Percentiles rank a stretch among this genome's conserved stretches.
Conservation (phyloP, 2,797 vertebrate genomes). For the Cetoscarus ocellatus region DNA sequence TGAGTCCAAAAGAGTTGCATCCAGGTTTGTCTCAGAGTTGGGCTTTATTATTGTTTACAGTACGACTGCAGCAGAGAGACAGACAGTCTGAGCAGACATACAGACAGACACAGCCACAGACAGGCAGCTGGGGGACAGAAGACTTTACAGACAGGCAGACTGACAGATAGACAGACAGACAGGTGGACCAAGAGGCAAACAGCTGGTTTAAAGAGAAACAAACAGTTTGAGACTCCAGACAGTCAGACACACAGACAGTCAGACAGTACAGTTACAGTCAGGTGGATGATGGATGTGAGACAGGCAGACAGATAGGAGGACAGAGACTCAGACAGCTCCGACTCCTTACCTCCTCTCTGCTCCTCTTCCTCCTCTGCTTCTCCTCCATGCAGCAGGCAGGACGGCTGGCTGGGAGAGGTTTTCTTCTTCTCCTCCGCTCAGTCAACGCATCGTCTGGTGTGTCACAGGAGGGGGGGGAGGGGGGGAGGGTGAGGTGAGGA, state of each 20-base stretch:
- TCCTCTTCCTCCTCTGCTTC: slow-evolving; percentile 65
- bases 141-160: neutral
- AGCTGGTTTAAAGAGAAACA: slow-evolving; percentile 8
- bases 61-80: slow-evolving; percentile 23
- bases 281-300: slow-evolving; percentile 9
- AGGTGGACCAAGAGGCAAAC: neutral
- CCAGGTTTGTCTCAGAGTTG: slow-evolving; percentile 26
- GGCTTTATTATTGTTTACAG: slow-evolving; percentile 53
- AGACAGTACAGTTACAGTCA: slow-evolving; percentile 16
- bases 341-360: slow-evolving; percentile 68
- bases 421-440: slow-evolving; percentile 77
- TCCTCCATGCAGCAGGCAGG: slow-evolving; percentile 75
- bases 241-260: slow-evolving; percentile 26
- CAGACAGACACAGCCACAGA: slow-evolving; percentile 3
- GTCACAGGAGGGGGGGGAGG: slow-evolving; percentile 69
- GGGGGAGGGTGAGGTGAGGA: slow-evolving; percentile 14
- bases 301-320: slow-evolving; percentile 29
- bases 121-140: neutral
- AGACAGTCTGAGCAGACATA: slow-evolving; percentile 16
- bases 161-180: slow-evolving; percentile 1
- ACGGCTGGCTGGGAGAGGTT: slow-evolving; percentile 74
- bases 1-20: neutral
- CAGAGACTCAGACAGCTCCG: slow-evolving; percentile 27
- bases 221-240: slow-evolving; percentile 21
- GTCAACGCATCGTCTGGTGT: slow-evolving; percentile 88